Evolutionary conservation across 2,888 invertebrate genomes (phyloP).

Genomic region (Tribolium freemani): DNA sequence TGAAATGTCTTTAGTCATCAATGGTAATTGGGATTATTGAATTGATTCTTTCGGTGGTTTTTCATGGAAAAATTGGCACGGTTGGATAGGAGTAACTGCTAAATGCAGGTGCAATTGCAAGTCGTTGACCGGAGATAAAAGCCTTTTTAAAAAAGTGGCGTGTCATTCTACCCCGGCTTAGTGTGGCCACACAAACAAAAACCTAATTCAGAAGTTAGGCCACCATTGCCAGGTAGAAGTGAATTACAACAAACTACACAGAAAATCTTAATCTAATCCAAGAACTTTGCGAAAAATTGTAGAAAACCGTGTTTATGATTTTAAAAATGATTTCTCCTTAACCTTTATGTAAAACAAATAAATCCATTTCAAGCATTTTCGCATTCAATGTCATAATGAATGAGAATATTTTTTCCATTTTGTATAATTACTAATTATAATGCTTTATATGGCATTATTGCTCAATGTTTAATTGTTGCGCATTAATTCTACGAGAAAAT

Average conservation of each 20-base stretch:
- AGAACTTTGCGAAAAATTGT: too few relatives aligned
- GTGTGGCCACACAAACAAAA: too few relatives aligned
- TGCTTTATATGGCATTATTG: background rate
- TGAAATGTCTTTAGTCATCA: slow-evolving; percentile 5
- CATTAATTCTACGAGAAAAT: background rate
- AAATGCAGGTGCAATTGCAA: slow-evolving; percentile 24
- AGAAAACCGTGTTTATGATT: background rate
- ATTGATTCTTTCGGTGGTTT: slow-evolving; percentile 8
- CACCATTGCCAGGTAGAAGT: too few relatives aligned
- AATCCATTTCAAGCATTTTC: background rate
- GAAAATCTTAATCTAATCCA: too few relatives aligned
- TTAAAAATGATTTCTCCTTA: background rate
- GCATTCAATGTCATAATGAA: background rate
- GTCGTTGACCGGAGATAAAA: slow-evolving; percentile 8
- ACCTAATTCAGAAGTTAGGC: too few relatives aligned
- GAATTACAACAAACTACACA: too few relatives aligned
- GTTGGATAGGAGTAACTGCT: background rate
- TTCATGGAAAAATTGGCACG: slow-evolving; percentile 23
- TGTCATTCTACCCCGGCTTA: background rate
- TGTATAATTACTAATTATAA: background rate
- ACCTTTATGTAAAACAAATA: background rate
- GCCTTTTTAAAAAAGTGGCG: background rate
- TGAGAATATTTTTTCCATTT: background rate
- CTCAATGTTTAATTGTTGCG: background rate
- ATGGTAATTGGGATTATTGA: slow-evolving; percentile 11